A percentile compares a stretch with the other conserved stretches of the same genome.
These are phyloP conservation scores for Tokudaia muenninki DNA, from an alignment of 2,797 vertebrate species.

Conservation along the genomic window DNA sequence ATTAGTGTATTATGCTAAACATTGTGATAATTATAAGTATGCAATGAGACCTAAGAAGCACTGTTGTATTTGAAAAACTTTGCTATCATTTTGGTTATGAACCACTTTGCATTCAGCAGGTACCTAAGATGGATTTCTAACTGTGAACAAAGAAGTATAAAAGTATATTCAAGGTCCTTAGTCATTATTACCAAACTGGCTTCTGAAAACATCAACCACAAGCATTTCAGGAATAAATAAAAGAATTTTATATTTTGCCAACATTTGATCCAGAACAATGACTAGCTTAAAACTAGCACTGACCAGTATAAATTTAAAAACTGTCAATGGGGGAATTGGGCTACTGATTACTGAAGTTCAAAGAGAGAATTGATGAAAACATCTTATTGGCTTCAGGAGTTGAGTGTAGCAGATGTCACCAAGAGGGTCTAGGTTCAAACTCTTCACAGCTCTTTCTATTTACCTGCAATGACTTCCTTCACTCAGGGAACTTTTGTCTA, in stretches of 20 bases:
- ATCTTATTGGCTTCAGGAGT: not conserved
- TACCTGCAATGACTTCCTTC: not conserved
- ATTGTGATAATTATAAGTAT: not conserved
- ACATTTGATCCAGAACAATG: not conserved
- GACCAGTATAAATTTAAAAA: not conserved
- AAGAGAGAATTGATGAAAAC: not conserved
- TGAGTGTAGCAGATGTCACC: not conserved
- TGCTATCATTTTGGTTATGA: not conserved
- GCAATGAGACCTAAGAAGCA: not conserved
- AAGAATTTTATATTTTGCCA: slow-evolving; percentile 19
- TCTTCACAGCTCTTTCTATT: not conserved
- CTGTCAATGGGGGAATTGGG: too few relatives aligned
- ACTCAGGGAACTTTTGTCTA: not conserved
- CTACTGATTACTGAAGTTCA: not conserved
- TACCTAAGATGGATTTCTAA: not conserved
- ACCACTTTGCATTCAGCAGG: not conserved
- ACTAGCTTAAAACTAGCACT: not conserved
- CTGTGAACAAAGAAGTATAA: not conserved
- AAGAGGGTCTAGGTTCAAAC: not conserved
- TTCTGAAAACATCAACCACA: not conserved
- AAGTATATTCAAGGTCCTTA: not conserved
- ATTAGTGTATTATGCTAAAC: not conserved
- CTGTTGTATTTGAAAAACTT: not conserved
- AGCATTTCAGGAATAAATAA: not conserved
- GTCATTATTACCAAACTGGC: not conserved